Conservation (phyloP, 2,113 vertebrate genomes). For the Indicator maculatus region DNA sequence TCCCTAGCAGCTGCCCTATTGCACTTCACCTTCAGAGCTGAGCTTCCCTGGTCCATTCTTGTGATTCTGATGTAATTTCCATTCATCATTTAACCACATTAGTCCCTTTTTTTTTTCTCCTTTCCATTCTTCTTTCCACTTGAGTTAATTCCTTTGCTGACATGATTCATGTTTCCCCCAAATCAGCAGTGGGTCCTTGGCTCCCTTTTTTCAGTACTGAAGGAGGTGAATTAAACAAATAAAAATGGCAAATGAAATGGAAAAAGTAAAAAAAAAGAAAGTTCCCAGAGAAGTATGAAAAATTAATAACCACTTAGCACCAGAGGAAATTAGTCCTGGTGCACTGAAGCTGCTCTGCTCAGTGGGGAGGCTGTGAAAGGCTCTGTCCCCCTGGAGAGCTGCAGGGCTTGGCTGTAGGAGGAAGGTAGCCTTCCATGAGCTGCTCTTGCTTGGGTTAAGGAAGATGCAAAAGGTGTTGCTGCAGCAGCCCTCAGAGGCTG, state of each 20-base stretch:
- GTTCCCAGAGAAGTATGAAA: slow-evolving; percentile 33
- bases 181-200: background rate
- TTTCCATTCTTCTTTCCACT: background rate
- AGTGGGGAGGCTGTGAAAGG: background rate
- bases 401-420: background rate
- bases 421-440: background rate
- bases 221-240: slow-evolving; percentile 36
- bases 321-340: background rate
- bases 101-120: background rate
- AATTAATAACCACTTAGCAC: slow-evolving; percentile 33
- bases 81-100: background rate
- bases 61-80: background rate
- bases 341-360: background rate
- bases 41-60: background rate
- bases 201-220: background rate
- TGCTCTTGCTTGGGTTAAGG: background rate
- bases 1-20: background rate
- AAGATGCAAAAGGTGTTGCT: background rate
- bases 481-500: background rate
- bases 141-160: background rate
- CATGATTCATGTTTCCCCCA: background rate
- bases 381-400: background rate
- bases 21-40: background rate
- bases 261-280: background rate
- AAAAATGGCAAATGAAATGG: slow-evolving; percentile 37